Percentiles rank a stretch among this genome's conserved stretches.
phyloP scores from a whole-genome alignment of 2,888 invertebrate species.

The Erebia ligea region DNA sequence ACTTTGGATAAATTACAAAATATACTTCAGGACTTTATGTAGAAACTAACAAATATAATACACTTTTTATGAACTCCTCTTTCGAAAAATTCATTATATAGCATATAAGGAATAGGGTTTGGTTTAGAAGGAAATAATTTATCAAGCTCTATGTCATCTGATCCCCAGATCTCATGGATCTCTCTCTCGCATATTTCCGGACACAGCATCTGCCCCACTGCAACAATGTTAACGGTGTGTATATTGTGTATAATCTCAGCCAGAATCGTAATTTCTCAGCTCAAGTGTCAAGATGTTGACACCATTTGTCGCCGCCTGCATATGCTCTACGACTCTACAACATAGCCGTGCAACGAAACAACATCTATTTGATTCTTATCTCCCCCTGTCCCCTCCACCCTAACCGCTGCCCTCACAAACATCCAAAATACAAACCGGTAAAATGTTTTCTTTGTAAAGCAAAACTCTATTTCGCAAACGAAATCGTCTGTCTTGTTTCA shows the following conservation, averaged over 20 bases:
- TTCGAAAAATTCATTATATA: neutral
- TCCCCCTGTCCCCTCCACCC: slow-evolving; percentile 55
- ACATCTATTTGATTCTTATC: slow-evolving; percentile 83
- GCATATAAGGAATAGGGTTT: neutral
- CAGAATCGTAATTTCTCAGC: slow-evolving; percentile 52
- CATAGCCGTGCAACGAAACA: slow-evolving; percentile 77
- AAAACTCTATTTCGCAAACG: slow-evolving; percentile 68
- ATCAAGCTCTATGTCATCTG: neutral
- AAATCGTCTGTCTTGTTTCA: slow-evolving; percentile 62
- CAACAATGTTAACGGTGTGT: slow-evolving; percentile 40
- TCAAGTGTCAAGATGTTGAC: slow-evolving; percentile 73
- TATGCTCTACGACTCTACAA: slow-evolving; percentile 66
- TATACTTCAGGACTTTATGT: neutral
- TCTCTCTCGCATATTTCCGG: slow-evolving; percentile 27
- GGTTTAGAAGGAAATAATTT: neutral
- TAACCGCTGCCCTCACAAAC: slow-evolving; percentile 54
- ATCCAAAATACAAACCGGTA: slow-evolving; percentile 76
- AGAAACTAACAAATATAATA: too few species aligned
- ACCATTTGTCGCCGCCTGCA: slow-evolving; percentile 72
- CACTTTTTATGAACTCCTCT: too few species aligned
- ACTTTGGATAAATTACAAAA: neutral
- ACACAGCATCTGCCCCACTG: slow-evolving; percentile 33
- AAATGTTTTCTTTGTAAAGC: slow-evolving; percentile 67
- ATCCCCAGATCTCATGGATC: slow-evolving; percentile 7
- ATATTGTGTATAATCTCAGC: slow-evolving; percentile 44